A percentile compares a stretch with the other conserved stretches of the same genome.
These are phyloP conservation scores for Trichosurus vulpecula DNA, from an alignment of 2,797 vertebrate species.

Conservation along the genomic window DNA sequence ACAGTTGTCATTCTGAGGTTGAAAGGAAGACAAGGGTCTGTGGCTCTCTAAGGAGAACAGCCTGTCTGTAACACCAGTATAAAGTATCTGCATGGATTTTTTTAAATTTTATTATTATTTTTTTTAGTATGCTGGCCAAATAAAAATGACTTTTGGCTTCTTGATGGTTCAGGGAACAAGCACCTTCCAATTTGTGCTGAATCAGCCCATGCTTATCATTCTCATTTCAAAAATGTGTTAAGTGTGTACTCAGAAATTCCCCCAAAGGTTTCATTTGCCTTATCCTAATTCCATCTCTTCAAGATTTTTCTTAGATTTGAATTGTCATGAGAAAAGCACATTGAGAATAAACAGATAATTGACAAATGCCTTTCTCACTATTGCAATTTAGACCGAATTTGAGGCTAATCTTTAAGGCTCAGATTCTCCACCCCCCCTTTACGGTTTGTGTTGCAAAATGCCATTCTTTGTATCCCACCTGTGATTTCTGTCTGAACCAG, in stretches of 20 bases:
- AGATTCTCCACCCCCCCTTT: conserved; percentile 8
- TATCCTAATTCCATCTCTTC: conserved; percentile 38
- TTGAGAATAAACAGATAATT: conserved; percentile 51
- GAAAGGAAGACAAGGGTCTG: not conserved
- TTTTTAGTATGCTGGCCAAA: not conserved
- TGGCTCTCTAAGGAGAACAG: conserved; percentile 6
- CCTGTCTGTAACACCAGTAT: not conserved
- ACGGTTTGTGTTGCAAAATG: conserved; percentile 29
- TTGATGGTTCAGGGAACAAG: not conserved
- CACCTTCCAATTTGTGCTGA: conserved; percentile 20
- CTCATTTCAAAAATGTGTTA: conserved; percentile 52
- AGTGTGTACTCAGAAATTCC: accelerated
- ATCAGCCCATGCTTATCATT: conserved; percentile 38
- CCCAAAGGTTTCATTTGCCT: not conserved
- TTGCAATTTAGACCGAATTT: conserved; percentile 66
- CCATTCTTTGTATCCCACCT: not conserved
- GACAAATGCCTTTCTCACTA: conserved; percentile 30
- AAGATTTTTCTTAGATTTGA: conserved; percentile 66
- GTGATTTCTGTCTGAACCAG: not conserved
- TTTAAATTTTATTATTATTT: no score
- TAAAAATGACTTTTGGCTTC: not conserved
- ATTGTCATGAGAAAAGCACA: conserved; percentile 24
- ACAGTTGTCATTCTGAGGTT: not conserved
- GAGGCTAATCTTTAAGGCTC: conserved; percentile 47
- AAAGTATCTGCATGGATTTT: not conserved